Conservation (phyloP, 2,888 invertebrate species). For the Pyrocoelia pectoralis region DNA sequence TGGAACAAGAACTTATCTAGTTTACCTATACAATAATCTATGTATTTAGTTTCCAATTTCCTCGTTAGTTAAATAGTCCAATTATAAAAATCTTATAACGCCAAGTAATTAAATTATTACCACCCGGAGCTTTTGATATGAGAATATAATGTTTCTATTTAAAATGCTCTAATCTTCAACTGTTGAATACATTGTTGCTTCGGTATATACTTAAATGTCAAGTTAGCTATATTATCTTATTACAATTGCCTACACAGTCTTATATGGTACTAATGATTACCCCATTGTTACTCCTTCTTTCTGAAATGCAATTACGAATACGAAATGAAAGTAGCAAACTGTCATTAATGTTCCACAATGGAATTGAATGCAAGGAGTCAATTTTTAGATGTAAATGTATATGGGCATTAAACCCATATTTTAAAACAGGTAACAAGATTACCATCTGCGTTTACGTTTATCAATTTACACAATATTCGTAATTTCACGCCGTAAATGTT, state of each 20-base stretch:
- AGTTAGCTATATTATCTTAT: neutral
- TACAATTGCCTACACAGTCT: constrained; percentile 10
- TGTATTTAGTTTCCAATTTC: constrained; percentile 6
- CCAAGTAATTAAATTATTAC: neutral
- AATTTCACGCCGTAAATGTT: too few species aligned
- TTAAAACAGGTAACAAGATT: neutral
- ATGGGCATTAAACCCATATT: neutral
- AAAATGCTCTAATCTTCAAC: neutral
- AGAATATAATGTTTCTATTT: neutral
- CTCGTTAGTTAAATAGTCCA: neutral
- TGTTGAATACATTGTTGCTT: neutral
- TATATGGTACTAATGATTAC: constrained; percentile 10
- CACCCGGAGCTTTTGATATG: too few species aligned
- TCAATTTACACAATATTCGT: too few species aligned
- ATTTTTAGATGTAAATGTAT: neutral
- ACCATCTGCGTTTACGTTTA: too few species aligned
- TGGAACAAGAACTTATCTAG: constrained; percentile 1
- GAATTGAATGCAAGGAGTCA: neutral
- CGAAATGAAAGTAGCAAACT: constrained; percentile 7
- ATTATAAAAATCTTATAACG: neutral
- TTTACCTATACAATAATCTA: neutral
- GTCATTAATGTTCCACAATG: constrained; percentile 9
- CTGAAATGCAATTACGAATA: constrained; percentile 10
- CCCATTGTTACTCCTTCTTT: constrained; percentile 9
- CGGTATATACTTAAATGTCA: constrained; percentile 3